Base-by-base conservation (phyloP, 2,888 invertebrate species). In the Leptothorax acervorum region DNA sequence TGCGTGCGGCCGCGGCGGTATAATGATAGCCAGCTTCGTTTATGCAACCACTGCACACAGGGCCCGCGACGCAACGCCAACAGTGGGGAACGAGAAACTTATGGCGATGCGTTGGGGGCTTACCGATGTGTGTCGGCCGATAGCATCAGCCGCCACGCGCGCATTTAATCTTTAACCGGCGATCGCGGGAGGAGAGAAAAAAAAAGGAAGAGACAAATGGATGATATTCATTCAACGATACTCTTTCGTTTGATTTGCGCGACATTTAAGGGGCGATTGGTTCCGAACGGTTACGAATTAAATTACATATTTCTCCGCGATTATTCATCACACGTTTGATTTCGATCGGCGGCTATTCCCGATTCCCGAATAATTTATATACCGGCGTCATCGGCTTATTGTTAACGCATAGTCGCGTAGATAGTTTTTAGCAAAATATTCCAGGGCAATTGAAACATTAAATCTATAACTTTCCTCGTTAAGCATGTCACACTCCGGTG, bases 141-240 rank as follows among this genome's bases (percentile, higher is more conserved):
- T 89, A 89, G 75, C 75, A 89, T 89, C 89, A 79, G 76, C 73
- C 85, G 85, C 83, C 86, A 81, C 88, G 89, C 86, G 76, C 74
- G 70, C 87, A 81, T 88, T 89, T 89, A 87, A 89, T 89, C 89
- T 86, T 71, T 15, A 73, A 65, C 65, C 48, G 31, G 28, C 78
- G 70, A 83, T 85, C 87, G 71, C 23, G 35, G n/a, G 12, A 12
- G 57, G 39, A 12, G 3, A n/a, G 57, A n/a, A 55, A 42, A 23
- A 23, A 0, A 35, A 55, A 9, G n/a, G n/a, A 63, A 23, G n/a
- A 66, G 18, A 18, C 39, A 82, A 85, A 70, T 74, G 70, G 39
- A 31, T 63, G 76, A 84, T 53, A 75, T 31, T 82, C 68, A 70
- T 76, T 51, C 73, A 60, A 79, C 66, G 83, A 55, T 55, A 23